These are phyloP conservation scores for Dorcus parallelipipedus DNA, from an alignment of 2,888 invertebrate genomes.

Conservation along the genomic window DNA sequence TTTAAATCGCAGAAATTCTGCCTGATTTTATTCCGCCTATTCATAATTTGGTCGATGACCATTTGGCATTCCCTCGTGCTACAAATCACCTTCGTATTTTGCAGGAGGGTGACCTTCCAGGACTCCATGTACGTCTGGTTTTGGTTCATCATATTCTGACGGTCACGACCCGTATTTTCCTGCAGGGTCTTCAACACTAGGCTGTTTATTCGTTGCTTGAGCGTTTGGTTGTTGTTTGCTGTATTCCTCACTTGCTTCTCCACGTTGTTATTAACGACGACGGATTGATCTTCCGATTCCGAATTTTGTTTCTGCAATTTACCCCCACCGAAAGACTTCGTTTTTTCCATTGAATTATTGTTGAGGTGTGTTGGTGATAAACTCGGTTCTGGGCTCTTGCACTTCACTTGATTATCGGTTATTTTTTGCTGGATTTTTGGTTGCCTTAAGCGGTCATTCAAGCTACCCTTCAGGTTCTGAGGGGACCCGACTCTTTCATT, in stretches of 20 bases:
- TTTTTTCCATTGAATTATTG: constrained; percentile 3
- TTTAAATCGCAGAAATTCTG: constrained; percentile 1
- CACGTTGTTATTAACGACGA: constrained; percentile 2
- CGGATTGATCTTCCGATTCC: constrained; percentile 18
- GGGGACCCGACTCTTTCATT: constrained; percentile 9
- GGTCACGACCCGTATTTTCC: constrained; percentile 71
- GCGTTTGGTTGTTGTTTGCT: constrained; percentile 65
- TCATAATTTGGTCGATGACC: constrained; percentile 71
- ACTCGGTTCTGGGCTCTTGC: constrained; percentile 8
- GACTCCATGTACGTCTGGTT: constrained; percentile 54
- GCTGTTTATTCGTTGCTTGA: constrained; percentile 85
- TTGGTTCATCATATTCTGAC: constrained; percentile 45
- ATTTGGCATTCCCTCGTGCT: constrained; percentile 74
- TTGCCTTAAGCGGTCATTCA: constrained; percentile 44
- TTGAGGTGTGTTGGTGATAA: constrained; percentile 5
- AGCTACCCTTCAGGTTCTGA: constrained; percentile 28
- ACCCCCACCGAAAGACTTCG: constrained; percentile 19
- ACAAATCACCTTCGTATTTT: constrained; percentile 78
- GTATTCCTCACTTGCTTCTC: constrained; percentile 20
- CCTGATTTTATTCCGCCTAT: constrained; percentile 44
- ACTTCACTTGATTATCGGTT: constrained; percentile 32
- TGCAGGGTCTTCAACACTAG: constrained; percentile 86
- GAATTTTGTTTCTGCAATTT: constrained; percentile 12
- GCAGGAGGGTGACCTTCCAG: constrained; percentile 78
- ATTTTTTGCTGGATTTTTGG: constrained; percentile 40